Evolutionary conservation across 2,797 vertebrate species (phyloP).

Genomic region (Melanotaenia trifasciata): DNA sequence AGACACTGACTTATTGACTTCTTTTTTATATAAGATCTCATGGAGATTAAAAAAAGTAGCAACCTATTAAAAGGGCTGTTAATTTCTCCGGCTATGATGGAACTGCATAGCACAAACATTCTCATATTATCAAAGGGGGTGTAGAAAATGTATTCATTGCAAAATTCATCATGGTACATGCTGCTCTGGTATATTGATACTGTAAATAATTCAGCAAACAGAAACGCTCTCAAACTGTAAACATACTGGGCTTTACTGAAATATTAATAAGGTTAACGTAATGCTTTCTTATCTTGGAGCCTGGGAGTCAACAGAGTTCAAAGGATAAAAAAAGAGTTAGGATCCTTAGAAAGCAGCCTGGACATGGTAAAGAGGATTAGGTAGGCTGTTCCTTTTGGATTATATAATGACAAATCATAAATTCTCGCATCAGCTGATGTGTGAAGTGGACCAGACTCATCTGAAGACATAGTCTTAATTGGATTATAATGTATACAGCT

Average conservation of each 20-base stretch:
- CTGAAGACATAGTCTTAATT: not conserved
- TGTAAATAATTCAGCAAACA: constrained; percentile 32
- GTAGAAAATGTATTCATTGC: constrained; percentile 18
- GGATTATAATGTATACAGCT: not conserved
- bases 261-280: constrained; percentile 17
- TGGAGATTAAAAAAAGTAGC: not conserved
- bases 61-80: not conserved
- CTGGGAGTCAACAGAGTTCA: constrained; percentile 16
- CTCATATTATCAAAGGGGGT: not conserved
- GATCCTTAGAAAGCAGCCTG: constrained; percentile 30
- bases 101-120: not conserved
- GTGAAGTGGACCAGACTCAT: not conserved
- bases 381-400: constrained; percentile 17
- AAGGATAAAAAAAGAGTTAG: constrained; percentile 17
- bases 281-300: not conserved
- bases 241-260: constrained; percentile 7
- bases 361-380: constrained; percentile 70
- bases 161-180: not conserved
- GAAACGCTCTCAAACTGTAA: constrained; percentile 8
- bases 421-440: not conserved
- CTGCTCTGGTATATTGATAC: constrained; percentile 8
- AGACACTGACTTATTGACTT: not conserved
- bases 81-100: not conserved
- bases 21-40: not conserved
- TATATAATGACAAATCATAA: not conserved